Percentiles rank a stretch among this genome's conserved stretches.
Evolutionary conservation across 2,113 vertebrate genomes (phyloP).

Genomic region (Tretioscincus oriximinensis): DNA sequence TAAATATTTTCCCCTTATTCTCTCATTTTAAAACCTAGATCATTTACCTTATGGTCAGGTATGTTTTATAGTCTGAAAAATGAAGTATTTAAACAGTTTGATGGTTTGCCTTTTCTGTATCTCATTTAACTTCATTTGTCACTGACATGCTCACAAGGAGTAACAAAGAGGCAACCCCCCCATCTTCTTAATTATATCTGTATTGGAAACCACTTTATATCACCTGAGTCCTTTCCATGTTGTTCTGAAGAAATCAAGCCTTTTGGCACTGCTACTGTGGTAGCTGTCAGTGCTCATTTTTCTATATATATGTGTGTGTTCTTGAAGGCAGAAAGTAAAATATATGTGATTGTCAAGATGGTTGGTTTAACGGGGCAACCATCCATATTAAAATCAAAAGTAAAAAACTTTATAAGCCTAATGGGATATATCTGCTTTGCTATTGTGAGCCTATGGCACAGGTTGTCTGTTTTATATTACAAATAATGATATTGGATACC

Average conservation of each 20-base stretch:
- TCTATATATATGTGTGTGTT: background rate
- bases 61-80: too few relatives aligned
- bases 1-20: too few relatives aligned
- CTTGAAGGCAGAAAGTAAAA: background rate
- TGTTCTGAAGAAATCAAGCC: background rate
- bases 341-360: background rate
- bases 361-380: background rate
- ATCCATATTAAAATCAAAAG: slow-evolving; percentile 45
- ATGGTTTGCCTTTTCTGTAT: background rate
- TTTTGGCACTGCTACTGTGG: background rate
- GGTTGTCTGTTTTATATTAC: slow-evolving; percentile 48
- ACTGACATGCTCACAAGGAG: background rate
- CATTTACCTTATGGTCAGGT: too few relatives aligned
- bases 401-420: slow-evolving; percentile 47
- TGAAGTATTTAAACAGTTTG: too few relatives aligned
- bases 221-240: background rate
- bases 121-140: background rate
- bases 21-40: too few relatives aligned
- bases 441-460: slow-evolving; percentile 47
- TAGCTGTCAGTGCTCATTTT: background rate
- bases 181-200: background rate
- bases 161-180: too few relatives aligned
- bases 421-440: slow-evolving; percentile 43
- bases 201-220: background rate
- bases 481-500: slow-evolving; percentile 38